Conservation (phyloP, 1,140 invertebrate species). For the Trialeurodes vaporariorum region DNA sequence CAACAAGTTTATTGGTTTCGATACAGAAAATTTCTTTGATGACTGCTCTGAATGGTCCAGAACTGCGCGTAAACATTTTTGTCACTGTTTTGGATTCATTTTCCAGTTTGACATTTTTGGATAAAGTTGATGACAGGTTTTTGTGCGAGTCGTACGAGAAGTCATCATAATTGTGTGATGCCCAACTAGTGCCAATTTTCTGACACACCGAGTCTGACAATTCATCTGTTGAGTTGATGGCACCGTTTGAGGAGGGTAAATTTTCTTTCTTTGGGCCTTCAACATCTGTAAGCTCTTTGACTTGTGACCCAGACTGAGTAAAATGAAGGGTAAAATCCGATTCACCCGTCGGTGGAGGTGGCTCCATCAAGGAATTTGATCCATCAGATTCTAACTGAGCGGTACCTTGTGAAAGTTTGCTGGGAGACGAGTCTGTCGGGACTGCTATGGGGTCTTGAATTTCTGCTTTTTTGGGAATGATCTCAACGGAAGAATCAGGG, state of each 20-base stretch:
- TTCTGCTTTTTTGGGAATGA: no score
- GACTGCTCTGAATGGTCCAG: not conserved
- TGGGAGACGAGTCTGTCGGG: no score
- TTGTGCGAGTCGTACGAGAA: not conserved
- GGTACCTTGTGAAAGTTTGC: no score
- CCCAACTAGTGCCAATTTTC: not conserved
- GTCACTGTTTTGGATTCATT: not conserved
- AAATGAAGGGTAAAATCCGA: not conserved
- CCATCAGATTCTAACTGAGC: no score
- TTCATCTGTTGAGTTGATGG: not conserved
- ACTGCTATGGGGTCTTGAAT: no score
- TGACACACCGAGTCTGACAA: not conserved
- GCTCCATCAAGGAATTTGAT: no score
- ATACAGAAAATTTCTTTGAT: not conserved
- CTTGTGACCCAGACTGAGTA: not conserved
- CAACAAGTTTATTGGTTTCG: not conserved
- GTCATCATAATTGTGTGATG: not conserved
- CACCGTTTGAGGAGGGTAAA: not conserved
- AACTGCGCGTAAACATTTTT: not conserved
- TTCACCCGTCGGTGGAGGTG: not conserved
- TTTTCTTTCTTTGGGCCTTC: not conserved
- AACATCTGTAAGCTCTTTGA: not conserved
- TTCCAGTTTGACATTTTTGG: not conserved
- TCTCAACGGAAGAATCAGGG: not conserved
- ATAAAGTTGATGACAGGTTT: not conserved